Evolutionary conservation across 2,888 invertebrate genomes (phyloP).

Genomic region (Metopia argyrocephala): DNA sequence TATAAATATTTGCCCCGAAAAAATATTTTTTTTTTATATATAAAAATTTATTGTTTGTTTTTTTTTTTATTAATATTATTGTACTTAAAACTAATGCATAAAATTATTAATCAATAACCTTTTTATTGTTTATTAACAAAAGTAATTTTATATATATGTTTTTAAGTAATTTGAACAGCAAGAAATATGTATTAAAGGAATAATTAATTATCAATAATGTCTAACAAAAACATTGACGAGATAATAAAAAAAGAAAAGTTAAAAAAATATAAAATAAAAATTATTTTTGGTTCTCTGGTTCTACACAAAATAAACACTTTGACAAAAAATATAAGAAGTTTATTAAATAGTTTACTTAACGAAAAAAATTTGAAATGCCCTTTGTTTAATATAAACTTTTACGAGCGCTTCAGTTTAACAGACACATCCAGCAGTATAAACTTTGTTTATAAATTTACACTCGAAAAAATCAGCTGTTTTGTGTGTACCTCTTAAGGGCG

Average conservation of each 20-base stretch:
- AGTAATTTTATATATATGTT: conserved; percentile 27
- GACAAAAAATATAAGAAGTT: no score
- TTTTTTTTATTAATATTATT: conserved; percentile 31
- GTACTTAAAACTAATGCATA: conserved; percentile 46
- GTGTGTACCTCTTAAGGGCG: no score
- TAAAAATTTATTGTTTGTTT: conserved; percentile 48
- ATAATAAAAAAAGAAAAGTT: background rate
- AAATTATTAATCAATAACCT: conserved; percentile 29
- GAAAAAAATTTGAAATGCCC: no score
- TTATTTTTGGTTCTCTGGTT: no score
- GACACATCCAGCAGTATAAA: background rate
- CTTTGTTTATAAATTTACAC: background rate
- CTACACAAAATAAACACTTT: no score
- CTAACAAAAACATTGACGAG: conserved; percentile 36
- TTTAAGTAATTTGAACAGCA: background rate
- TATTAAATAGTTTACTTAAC: no score
- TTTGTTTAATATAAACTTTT: no score
- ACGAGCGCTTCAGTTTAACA: no score
- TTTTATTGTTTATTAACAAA: conserved; percentile 56
- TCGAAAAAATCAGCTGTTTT: no score
- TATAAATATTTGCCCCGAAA: conserved; percentile 64
- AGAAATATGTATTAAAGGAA: background rate
- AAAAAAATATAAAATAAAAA: background rate
- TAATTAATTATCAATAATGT: background rate
- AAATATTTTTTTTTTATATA: conserved; percentile 15